These are phyloP conservation scores for Chiridota heheva DNA, from an alignment of 35 echinoderm and acorn worm species.

Conservation along the genomic window DNA sequence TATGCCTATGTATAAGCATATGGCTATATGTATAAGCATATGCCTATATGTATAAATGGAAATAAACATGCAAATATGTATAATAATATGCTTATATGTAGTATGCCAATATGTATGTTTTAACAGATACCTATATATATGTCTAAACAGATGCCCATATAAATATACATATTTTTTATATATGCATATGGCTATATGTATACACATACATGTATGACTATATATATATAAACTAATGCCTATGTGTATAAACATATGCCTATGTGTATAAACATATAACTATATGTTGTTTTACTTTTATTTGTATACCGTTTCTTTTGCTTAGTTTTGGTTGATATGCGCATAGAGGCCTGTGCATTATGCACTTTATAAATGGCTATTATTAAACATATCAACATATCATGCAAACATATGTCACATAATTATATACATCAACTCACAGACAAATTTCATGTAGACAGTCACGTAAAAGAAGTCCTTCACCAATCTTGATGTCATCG, in stretches of 20 bases:
- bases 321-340: background rate
- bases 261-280: background rate
- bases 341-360: background rate
- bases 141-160: too few relatives aligned
- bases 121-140: too few relatives aligned
- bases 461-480: constrained; percentile 37
- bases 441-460: constrained; percentile 50
- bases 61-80: too few relatives aligned
- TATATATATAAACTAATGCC: too few relatives aligned
- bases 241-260: background rate
- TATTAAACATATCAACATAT: background rate
- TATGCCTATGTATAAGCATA: too few relatives aligned
- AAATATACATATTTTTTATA: too few relatives aligned
- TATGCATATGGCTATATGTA: too few relatives aligned
- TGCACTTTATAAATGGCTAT: background rate
- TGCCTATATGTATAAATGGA: too few relatives aligned
- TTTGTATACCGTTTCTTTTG: background rate
- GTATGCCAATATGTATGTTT: too few relatives aligned
- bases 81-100: too few relatives aligned
- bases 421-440: constrained; percentile 12
- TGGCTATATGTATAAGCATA: too few relatives aligned
- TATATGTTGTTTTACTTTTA: background rate
- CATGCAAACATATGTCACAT: background rate
- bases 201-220: too few relatives aligned
- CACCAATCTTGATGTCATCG: background rate